These are phyloP conservation scores for Eriocheir sinensis DNA, from an alignment of 1,140 invertebrate genomes.

Conservation along the genomic window DNA sequence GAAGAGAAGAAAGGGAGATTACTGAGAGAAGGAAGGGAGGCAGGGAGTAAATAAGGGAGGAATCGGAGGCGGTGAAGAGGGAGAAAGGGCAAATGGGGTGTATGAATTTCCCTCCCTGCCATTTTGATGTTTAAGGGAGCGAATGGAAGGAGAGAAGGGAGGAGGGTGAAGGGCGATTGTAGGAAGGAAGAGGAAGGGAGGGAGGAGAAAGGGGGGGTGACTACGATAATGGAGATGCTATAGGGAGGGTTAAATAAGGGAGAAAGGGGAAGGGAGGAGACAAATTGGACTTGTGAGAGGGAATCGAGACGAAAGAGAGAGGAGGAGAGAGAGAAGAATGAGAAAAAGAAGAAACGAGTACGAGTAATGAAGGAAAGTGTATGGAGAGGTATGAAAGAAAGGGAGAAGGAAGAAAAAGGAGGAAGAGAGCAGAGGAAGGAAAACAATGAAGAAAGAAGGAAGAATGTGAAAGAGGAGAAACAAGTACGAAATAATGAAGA, in stretches of 20 bases:
- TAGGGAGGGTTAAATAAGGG: neutral
- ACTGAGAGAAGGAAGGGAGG: slow-evolving; percentile 1
- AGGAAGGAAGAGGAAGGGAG: neutral
- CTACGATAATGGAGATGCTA: neutral
- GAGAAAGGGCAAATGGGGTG: neutral
- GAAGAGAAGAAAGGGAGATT: neutral
- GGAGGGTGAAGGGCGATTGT: neutral
- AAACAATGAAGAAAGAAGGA: neutral
- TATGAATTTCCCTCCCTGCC: too few species aligned
- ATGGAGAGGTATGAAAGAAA: neutral
- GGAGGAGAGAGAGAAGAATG: neutral
- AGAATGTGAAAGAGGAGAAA: neutral
- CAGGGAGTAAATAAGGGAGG: neutral
- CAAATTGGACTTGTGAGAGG: neutral
- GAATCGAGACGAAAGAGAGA: neutral
- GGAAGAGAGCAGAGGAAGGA: neutral
- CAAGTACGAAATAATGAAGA: neutral
- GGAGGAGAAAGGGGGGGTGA: neutral
- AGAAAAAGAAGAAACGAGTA: neutral
- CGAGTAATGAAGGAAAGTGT: neutral
- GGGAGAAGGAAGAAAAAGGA: neutral
- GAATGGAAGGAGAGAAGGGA: too few species aligned
- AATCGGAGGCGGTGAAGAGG: neutral
- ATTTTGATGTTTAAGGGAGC: too few species aligned
- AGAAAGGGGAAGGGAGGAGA: neutral